Evolutionary conservation across 2,888 invertebrate genomes (phyloP).

Genomic region (Xylota sylvarum): DNA sequence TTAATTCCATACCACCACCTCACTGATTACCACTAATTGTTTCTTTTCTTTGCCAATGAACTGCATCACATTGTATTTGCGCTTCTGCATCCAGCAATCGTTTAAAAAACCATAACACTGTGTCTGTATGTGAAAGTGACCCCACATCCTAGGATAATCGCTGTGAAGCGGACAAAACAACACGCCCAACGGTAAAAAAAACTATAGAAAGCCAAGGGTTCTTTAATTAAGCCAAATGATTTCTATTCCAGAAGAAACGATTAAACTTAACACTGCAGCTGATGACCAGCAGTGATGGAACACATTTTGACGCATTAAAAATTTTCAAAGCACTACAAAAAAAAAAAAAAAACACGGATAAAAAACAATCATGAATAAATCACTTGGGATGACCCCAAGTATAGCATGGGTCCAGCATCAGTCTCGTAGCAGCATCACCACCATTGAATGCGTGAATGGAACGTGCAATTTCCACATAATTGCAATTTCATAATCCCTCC

Average conservation of each 20-base stretch:
- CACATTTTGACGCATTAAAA: constrained; percentile 81
- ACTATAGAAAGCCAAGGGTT: constrained; percentile 67
- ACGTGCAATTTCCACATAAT: constrained; percentile 74
- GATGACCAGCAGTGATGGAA: constrained; percentile 79
- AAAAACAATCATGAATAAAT: constrained; percentile 72
- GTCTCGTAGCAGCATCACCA: constrained; percentile 15
- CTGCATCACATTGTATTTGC: constrained; percentile 63
- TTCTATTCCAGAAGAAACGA: constrained; percentile 74
- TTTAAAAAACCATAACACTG: constrained; percentile 54
- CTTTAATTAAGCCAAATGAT: constrained; percentile 73
- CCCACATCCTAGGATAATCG: constrained; percentile 67
- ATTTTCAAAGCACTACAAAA: background rate
- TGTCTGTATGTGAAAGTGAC: constrained; percentile 16
- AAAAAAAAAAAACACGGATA: constrained; percentile 9
- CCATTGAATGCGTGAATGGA: constrained; percentile 68
- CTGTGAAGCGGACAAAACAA: constrained; percentile 49
- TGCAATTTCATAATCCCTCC: constrained; percentile 73
- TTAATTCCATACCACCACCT: constrained; percentile 68
- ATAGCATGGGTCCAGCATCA: constrained; percentile 51
- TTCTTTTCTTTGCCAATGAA: constrained; percentile 49
- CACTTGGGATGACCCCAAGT: constrained; percentile 71
- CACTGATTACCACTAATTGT: constrained; percentile 74
- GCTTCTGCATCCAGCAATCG: constrained; percentile 31
- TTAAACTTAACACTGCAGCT: constrained; percentile 43
- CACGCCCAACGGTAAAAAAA: constrained; percentile 42